Conservation (phyloP, 2,888 invertebrate species). For the Machimus rusticus region DNA sequence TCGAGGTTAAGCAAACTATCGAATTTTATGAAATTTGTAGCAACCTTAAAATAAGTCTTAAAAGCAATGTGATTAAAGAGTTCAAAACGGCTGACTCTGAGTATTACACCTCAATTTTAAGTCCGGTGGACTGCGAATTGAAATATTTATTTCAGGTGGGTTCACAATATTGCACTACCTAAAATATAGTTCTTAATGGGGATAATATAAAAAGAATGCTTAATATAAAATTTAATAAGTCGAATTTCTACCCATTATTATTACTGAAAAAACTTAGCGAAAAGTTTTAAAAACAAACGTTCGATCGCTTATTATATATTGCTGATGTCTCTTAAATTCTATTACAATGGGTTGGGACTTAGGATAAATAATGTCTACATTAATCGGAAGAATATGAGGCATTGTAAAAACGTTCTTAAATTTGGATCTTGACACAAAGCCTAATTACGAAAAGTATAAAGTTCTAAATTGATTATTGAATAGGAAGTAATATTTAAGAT, state of each 20-base stretch:
- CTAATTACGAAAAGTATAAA: not conserved
- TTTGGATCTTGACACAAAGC: not conserved
- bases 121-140: not conserved
- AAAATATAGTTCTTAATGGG: not conserved
- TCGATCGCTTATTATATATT: not conserved
- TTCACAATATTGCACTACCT: not conserved
- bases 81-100: not conserved
- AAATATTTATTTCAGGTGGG: not conserved
- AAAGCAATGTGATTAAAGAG: not conserved
- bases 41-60: too few relatives aligned
- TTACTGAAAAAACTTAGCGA: too few relatives aligned
- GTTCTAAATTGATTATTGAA: not conserved
- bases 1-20: too few relatives aligned
- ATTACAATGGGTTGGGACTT: not conserved
- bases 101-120: not conserved
- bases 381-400: not conserved
- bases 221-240: not conserved
- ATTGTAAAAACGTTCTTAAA: too few relatives aligned
- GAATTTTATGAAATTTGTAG: too few relatives aligned
- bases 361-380: too few relatives aligned
- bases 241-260: not conserved
- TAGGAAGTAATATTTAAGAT: not conserved
- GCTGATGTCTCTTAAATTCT: not conserved
- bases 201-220: not conserved
- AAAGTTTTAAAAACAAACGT: not conserved